A percentile compares a stretch with the other conserved stretches of the same genome.
phyloP scores from a whole-genome alignment of 2,888 invertebrate genomes.

The Nysson spinosus region DNA sequence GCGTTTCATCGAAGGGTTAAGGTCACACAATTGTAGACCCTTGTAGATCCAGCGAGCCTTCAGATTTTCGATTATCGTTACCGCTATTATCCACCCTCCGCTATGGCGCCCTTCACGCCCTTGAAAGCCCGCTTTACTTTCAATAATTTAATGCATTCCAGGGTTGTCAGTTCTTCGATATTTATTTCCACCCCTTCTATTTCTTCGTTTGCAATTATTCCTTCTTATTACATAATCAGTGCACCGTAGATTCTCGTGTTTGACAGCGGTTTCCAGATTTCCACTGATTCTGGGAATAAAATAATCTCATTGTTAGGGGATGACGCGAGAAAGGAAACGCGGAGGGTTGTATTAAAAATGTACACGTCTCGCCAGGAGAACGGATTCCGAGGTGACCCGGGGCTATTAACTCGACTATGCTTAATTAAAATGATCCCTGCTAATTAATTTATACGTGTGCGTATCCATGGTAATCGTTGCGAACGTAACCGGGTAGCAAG shows the following conservation, averaged over 20 bases:
- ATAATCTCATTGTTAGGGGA: too few species aligned
- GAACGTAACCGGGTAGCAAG: neutral
- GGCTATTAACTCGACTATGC: neutral
- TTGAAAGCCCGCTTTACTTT: too few species aligned
- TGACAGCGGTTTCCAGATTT: too few species aligned
- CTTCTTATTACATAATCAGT: too few species aligned
- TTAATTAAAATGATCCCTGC: constrained; percentile 19
- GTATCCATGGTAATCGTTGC: neutral
- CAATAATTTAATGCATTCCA: too few species aligned
- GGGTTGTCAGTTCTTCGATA: too few species aligned
- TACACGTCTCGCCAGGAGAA: neutral
- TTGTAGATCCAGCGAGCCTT: neutral
- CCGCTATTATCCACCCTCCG: constrained; percentile 21
- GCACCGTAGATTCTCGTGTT: too few species aligned
- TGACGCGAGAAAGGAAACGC: neutral
- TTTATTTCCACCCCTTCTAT: too few species aligned
- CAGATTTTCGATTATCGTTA: constrained; percentile 31
- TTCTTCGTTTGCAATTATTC: too few species aligned
- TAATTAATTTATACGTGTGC: neutral
- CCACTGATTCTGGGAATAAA: too few species aligned
- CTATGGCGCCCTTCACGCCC: too few species aligned
- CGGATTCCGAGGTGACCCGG: neutral
- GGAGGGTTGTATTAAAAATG: neutral
- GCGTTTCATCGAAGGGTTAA: constrained; percentile 49
- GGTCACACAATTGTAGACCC: constrained; percentile 33